Percentiles rank a stretch among this genome's conserved stretches.
phyloP scores from a whole-genome alignment of 2,113 vertebrate genomes.

The Cettia cetti region DNA sequence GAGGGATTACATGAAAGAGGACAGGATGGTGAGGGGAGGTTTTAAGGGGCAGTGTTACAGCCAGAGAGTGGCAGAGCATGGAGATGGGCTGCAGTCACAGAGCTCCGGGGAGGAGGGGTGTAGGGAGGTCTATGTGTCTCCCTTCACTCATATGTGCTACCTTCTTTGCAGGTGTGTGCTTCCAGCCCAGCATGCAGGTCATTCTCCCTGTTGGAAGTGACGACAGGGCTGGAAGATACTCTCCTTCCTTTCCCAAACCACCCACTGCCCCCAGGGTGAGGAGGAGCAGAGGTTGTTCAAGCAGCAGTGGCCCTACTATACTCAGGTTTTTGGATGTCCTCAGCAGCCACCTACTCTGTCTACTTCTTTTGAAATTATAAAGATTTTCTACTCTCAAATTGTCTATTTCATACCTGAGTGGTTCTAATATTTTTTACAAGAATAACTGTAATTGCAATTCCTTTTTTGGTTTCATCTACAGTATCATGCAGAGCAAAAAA shows the following conservation, averaged over 20 bases:
- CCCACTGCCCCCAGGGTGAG: neutral
- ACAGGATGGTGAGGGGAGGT: neutral
- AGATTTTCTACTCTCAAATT: neutral
- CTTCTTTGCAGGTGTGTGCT: neutral
- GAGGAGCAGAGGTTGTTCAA: neutral
- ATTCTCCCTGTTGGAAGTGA: neutral
- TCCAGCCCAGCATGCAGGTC: neutral
- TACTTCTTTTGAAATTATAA: neutral
- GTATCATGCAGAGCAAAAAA: neutral
- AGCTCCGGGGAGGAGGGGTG: neutral
- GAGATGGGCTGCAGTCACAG: neutral
- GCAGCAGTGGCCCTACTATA: neutral
- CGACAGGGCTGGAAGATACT: neutral
- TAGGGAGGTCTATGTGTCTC: neutral
- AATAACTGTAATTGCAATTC: neutral
- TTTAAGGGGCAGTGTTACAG: neutral
- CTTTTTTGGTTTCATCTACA: neutral
- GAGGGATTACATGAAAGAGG: neutral
- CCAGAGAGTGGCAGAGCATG: neutral
- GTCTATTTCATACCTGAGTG: conserved; percentile 10
- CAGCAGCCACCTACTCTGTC: neutral
- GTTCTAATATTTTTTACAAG: neutral
- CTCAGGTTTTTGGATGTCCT: neutral
- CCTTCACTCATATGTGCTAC: neutral
- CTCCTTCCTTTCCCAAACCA: neutral